Evolutionary conservation across 2,797 vertebrate genomes (phyloP), one percentile per base, ranked within the genome.

Genomic region (Xiphophorus birchmanni): DNA sequence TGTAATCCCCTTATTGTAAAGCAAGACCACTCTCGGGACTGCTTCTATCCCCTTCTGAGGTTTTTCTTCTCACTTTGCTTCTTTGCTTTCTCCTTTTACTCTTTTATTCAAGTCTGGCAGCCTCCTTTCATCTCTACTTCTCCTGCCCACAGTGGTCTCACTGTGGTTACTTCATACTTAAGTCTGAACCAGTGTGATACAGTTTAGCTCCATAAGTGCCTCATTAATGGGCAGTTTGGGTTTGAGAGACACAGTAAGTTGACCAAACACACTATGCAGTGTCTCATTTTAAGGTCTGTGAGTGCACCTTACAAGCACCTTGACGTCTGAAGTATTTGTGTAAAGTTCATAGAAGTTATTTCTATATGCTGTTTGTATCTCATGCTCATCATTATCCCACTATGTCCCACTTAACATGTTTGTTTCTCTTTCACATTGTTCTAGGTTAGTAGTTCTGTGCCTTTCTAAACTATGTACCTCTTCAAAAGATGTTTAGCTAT

Each of bases 1-100:
- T 21, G 52, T 95, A 95, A 95, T 95, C 95, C 95, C 93, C 89
- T 94, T 94, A 93, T 92, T 95, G 85, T 93, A 78, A 93, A 91
- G 92, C 91, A 79, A 87, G 89, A 86, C 92, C 81, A 83, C 89
- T 93, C 80, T 90, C 83, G 17, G 80, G 86, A 80, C 81, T 86
- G 75, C 73, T 87, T 69, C 82, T 78, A 72, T 83, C 80, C 79
- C 83, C 80, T 84, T 85, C 81, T 83, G 69, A 78, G 76, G 45
- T 78, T 89, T 78, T 32, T 86, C 80, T 76, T 83, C 74, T 80
- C 85, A 75, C 81, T 85, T 88, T 82, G 63, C 81, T 82, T 88
- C 67, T 15, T 77, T 79, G 42, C 78, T 80, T 56, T 75, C 73
- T 90, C 44, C n/a, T 83, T 80, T 77, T 77, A 56, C 47, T 72